Evolutionary conservation across 2,113 vertebrate genomes (phyloP), one percentile per base, ranked within the genome.

Genomic region (Indicator indicator): DNA sequence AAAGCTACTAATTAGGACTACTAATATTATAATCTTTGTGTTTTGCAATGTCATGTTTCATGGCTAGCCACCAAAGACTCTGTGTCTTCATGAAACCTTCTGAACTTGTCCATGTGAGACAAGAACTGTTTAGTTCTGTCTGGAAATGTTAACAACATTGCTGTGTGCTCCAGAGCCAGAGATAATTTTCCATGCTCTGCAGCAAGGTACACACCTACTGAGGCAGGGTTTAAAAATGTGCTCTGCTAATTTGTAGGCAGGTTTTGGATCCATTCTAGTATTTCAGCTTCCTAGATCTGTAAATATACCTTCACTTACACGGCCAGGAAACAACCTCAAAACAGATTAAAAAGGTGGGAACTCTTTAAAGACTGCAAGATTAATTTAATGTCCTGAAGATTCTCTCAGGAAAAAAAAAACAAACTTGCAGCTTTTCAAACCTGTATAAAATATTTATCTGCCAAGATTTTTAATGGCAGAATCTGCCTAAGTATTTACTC

Each of bases 361-460:
- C n/a, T 91, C 63, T 90, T 96, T 54, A 87, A 94, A 94, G 79
- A 86, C 58, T 42, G 48, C 60, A 79, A 79, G 83, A 89, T 95
- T 81, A 96, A 92, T 81, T 95, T 93, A 75, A 77, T 72, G 77
- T 96, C 95, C 87, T 89, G 86, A 56, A 86, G 87, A 62, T 88
- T 91, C 65, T 81, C 90, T 92, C 85, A 64, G 91, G 86, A 9
- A 81, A 80, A 85, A 85, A 36, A 70, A 69, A 23, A 8, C 36
- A 26, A 7, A 59, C 55, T 83, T 40, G 27, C 50, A 71, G 32
- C 90, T 93, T 94, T 83, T 90, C 74, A 80, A 78, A 58, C 64
- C 90, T 86, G 81, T 91, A 59, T 94, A 70, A 96, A 96, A 95
- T 93, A 96, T 96, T 95, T 94, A 95, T 93, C 74, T 15, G 4